phyloP scores from a whole-genome alignment of 92 coral and sea anemone species.

The Plumapathes pennacea region DNA sequence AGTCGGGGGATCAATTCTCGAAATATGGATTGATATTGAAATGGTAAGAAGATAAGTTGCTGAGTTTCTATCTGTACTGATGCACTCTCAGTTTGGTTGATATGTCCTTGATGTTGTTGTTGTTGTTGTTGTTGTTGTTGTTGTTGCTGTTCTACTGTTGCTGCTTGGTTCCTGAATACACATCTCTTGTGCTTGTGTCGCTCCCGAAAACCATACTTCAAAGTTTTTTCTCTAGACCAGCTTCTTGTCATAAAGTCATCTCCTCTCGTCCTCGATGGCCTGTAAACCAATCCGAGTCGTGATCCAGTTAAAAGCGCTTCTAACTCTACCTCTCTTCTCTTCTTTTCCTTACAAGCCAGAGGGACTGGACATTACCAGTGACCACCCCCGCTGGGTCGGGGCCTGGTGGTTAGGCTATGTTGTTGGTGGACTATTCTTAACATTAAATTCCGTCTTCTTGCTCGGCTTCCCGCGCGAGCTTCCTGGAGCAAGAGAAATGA shows the following conservation, averaged over 20 bases:
- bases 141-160: neutral
- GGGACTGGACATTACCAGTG: constrained; percentile 40
- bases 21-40: constrained; percentile 63
- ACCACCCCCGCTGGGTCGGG: constrained; percentile 75
- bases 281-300: too few species aligned
- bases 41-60: constrained; percentile 46
- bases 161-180: too few species aligned
- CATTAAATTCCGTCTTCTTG: constrained; percentile 28
- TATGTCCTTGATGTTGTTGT: neutral
- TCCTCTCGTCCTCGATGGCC: too few species aligned
- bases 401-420: constrained; percentile 88
- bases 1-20: constrained; percentile 72
- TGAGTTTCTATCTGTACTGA: neutral
- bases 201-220: too few species aligned
- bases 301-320: too few species aligned
- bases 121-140: neutral
- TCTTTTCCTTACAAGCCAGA: constrained; percentile 52
- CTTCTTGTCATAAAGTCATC: too few species aligned
- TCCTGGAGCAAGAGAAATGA: constrained; percentile 80
- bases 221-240: too few species aligned
- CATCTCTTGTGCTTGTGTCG: too few species aligned
- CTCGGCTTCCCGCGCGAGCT: constrained; percentile 79
- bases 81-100: neutral
- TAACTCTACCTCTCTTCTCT: too few species aligned
- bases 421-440: constrained; percentile 21